Evolutionary conservation across 2,888 invertebrate species (phyloP), one percentile per base, ranked within the genome.

Genomic region (Orthonychiurus folsomi): DNA sequence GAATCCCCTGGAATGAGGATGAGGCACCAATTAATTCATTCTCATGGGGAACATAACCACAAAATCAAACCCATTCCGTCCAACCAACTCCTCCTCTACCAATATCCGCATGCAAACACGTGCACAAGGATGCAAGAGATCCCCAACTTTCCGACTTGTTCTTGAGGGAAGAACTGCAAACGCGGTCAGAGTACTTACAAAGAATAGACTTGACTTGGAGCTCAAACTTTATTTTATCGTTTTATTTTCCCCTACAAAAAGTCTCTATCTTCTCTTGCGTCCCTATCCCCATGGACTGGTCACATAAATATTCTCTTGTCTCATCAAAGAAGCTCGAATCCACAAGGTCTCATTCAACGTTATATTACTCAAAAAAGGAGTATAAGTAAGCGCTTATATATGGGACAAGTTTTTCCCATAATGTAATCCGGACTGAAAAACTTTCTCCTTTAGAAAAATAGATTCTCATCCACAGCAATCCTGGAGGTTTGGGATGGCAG

Each of bases 1-100:
- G 9, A 15, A 37, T 15, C 15, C 37, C 15, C 37, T 9, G 37
- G 37, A 5, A 52, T 12, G 20, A 52, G 52, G 20, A 23, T 5
- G 3, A 5, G 3, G 3, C 55, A 63, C 63, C 65, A 65, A 65
- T 65, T 65, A 65, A 63, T 65, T 59, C 56, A 59, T 61, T 61
- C 65, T 65, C 65, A 9, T 54, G 63, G 63, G 65, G 55, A 52
- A 48, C 55, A 65, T 65, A 65, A 61, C 65, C 63, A 63, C 65
- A 65, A 63, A 63, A 65, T 65, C 65, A 61, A 61, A 61, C 50
- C 56, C 50, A 56, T 54, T 50, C 54, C 15, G n/a, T 48, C 12
- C 52, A 48, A 25, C n/a, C 48, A 37, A 47, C 27, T 50, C 55
- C 54, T 26, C 25, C 47, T 37, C 23, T n/a, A 37, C 37, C 37